Base-by-base conservation (phyloP, 1,140 invertebrate species). In the Acromyrmex heyeri region DNA sequence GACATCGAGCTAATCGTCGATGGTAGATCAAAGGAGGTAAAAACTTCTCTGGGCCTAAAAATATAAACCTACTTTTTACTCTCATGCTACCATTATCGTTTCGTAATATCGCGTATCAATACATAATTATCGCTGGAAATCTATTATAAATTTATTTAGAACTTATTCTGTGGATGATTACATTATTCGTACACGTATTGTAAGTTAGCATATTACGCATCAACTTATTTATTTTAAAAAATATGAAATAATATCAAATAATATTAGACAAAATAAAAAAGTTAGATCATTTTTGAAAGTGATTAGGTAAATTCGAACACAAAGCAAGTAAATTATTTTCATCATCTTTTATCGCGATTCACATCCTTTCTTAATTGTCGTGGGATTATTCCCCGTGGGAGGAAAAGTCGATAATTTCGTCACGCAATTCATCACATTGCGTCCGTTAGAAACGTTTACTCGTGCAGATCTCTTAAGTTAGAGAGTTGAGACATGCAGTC, bases 1-100 rank as follows among this genome's bases (percentile, higher is more conserved):
- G 90, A 62, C 95, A 95, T 83, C 95, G 96, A 30, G 96, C 96
- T 86, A 96, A 92, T 87, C 95, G 95, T 78, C 96, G 95, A 86
- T 96, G 95, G 30, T 95, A 93, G 62, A 96, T 88, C 34, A 96
- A 91, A 50, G 94, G 94, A 57, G 95, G 95, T 55, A 92, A 78
- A 38, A 91, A 86, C 48, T 90, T 90, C 57, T 92, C 91, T 76
- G 87, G 87, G 61, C 85, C 91, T 89, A 77, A 38, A 89, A 90
- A 70, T 21, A 70, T 5, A 27, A 73, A 85, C 0, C 57, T 44
- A 21, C 7, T 78, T 55, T 57, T 72, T 34, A 67, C 16, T 24
- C 16, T 69, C 10, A 16, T 44, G 6, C n/a, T 27, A 78, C 1
- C 1, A 18, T 44, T 44, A 44, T 6, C 21, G 14, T 5, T 78